Evolutionary conservation across 2,113 vertebrate species (phyloP).

Genomic region (Sebastes fasciatus): DNA sequence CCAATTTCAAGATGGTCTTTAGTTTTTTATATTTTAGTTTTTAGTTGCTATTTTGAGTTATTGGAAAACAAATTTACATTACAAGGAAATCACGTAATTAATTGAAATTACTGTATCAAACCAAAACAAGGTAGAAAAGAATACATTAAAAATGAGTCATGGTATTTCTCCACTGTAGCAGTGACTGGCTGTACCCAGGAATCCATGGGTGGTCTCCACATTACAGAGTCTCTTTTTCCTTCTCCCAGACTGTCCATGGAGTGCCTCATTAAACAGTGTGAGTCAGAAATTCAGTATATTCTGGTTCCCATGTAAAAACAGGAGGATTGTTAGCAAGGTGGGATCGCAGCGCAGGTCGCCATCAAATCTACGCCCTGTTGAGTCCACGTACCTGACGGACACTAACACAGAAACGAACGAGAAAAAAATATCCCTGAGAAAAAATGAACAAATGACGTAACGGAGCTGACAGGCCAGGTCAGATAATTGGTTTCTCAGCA

Average conservation of each 20-base stretch:
- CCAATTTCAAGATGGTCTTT: no score
- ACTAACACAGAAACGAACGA: not conserved
- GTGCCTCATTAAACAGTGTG: constrained; percentile 36
- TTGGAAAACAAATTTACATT: not conserved
- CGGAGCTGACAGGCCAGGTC: constrained; percentile 22
- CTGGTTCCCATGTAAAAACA: not conserved
- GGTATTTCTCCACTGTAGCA: not conserved
- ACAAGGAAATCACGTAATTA: not conserved
- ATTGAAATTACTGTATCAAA: not conserved
- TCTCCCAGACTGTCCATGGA: not conserved
- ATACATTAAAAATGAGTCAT: not conserved
- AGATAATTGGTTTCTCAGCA: constrained; percentile 61
- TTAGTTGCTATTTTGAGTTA: not conserved
- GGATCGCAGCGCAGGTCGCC: constrained; percentile 22
- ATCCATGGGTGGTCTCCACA: constrained; percentile 10
- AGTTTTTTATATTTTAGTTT: not conserved
- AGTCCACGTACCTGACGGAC: not conserved
- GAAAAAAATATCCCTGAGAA: not conserved
- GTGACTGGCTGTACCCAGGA: not conserved
- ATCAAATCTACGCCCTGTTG: constrained; percentile 24
- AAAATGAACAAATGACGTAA: not conserved
- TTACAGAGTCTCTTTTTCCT: constrained; percentile 7
- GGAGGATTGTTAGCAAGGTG: constrained; percentile 27
- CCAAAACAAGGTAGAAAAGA: not conserved
- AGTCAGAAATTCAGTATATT: constrained; percentile 20